A percentile compares a stretch with the other conserved stretches of the same genome.
Evolutionary conservation across 1,140 invertebrate genomes (phyloP).

Genomic region (Lordiphosa collinella): DNA sequence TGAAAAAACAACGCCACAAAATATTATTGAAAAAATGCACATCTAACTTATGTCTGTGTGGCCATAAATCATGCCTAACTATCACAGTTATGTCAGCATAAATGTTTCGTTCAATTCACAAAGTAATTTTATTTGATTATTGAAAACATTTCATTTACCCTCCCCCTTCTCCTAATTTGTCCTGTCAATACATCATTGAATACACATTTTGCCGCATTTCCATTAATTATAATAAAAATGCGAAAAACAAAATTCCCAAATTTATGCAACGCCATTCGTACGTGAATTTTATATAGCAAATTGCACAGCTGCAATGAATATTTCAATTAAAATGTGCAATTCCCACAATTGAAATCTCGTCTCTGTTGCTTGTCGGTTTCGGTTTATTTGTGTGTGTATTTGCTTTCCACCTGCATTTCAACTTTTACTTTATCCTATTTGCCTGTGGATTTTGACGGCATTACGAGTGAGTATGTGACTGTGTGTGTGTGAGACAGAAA

Average conservation of each 20-base stretch:
- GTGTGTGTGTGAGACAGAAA: slow-evolving; percentile 9
- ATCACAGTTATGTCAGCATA: no score
- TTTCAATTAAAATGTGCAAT: slow-evolving; percentile 43
- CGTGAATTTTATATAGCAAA: slow-evolving; percentile 6
- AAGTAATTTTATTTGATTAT: no score
- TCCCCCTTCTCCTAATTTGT: no score
- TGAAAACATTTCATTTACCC: no score
- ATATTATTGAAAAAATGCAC: no score
- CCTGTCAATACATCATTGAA: no score
- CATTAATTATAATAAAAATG: slow-evolving; percentile 7
- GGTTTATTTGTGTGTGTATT: slow-evolving; percentile 15
- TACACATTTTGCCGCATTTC: not conserved
- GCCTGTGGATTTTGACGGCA: slow-evolving; percentile 42
- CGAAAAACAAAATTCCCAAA: not conserved
- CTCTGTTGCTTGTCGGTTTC: not conserved
- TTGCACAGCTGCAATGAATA: slow-evolving; percentile 19
- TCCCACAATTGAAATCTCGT: slow-evolving; percentile 20
- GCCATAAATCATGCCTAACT: no score
- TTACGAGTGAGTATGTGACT: slow-evolving; percentile 11
- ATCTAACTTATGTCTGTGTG: no score
- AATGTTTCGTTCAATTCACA: no score
- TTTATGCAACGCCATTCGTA: not conserved
- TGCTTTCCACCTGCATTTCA: slow-evolving; percentile 54
- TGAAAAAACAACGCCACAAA: no score
- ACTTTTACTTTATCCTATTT: slow-evolving; percentile 45